Conservation (phyloP, 2,113 vertebrate species). For the Lepisosteus osseus region DNA sequence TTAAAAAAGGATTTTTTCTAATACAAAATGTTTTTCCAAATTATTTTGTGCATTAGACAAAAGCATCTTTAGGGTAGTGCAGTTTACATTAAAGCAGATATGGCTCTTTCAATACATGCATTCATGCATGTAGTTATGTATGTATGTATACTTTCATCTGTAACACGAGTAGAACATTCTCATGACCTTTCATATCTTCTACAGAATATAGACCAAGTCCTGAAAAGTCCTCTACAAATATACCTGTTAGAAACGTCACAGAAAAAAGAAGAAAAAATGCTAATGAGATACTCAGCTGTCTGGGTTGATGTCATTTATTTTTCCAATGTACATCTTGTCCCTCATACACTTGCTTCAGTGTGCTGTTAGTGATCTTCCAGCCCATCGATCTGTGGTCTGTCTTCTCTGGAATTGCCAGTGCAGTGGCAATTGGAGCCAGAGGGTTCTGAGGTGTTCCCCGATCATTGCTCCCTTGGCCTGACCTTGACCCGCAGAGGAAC, state of each 20-base stretch:
- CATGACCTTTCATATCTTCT: too few relatives aligned
- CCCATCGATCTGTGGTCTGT: constrained; percentile 73
- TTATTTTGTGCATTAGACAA: too few relatives aligned
- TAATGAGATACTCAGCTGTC: constrained; percentile 77
- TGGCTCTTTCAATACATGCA: too few relatives aligned
- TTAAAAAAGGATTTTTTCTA: too few relatives aligned
- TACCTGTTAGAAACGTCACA: constrained; percentile 23
- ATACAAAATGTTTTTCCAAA: too few relatives aligned
- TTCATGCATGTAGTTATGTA: too few relatives aligned
- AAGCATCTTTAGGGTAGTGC: too few relatives aligned
- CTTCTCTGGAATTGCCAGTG: constrained; percentile 56
- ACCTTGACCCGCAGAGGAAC: constrained; percentile 57
- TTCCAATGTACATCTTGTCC: constrained; percentile 63
- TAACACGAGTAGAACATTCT: too few relatives aligned
- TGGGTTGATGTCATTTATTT: constrained; percentile 65
- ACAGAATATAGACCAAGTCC: too few relatives aligned
- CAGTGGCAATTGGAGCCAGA: constrained; percentile 65
- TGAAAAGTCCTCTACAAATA: not conserved
- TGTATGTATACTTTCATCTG: too few relatives aligned
- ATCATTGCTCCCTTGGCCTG: constrained; percentile 47
- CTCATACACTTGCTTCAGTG: constrained; percentile 40
- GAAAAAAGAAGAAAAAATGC: constrained; percentile 57
- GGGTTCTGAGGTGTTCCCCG: constrained; percentile 63
- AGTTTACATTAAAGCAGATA: too few relatives aligned
- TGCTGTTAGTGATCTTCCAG: constrained; percentile 56